Conservation (phyloP, 2,888 invertebrate genomes). For the Lycaena phlaeas region DNA sequence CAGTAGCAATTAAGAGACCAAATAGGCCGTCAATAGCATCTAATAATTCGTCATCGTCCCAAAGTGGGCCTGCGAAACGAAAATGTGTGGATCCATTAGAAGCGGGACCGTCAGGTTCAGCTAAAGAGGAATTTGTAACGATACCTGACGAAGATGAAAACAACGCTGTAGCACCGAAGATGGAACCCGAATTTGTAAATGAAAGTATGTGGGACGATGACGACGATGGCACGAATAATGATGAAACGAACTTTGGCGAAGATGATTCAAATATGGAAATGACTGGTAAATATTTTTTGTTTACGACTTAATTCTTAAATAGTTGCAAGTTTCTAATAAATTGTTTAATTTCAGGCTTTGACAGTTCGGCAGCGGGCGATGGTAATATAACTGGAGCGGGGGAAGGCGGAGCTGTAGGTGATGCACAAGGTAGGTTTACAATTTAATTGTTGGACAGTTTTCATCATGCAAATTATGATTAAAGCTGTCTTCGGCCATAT, state of each 20-base stretch:
- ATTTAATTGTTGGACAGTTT: conserved; percentile 21
- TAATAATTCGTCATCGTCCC: conserved; percentile 73
- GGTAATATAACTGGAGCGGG: conserved; percentile 63
- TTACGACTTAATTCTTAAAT: not conserved
- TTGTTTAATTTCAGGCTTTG: conserved; percentile 43
- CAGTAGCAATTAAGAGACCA: conserved; percentile 76
- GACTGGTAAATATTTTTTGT: conserved; percentile 45
- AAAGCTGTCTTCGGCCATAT: conserved; percentile 13
- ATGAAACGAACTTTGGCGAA: conserved; percentile 76
- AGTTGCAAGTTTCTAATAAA: not conserved
- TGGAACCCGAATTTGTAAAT: conserved; percentile 78
- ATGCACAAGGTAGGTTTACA: conserved; percentile 72
- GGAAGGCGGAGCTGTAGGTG: conserved; percentile 69
- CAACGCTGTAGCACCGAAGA: conserved; percentile 76
- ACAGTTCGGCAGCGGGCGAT: conserved; percentile 65
- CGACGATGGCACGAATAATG: conserved; percentile 76
- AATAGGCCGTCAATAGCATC: conserved; percentile 77
- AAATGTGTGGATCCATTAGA: conserved; percentile 76
- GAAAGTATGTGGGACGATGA: conserved; percentile 74
- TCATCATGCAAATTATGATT: conserved; percentile 15
- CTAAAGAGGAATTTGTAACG: conserved; percentile 68
- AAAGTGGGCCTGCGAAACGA: conserved; percentile 71
- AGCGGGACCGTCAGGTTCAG: conserved; percentile 72
- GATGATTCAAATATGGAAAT: conserved; percentile 78
- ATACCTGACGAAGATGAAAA: conserved; percentile 70